Conservation (phyloP, 2,888 invertebrate species). For the Trissonchulus latispiculum region DNA sequence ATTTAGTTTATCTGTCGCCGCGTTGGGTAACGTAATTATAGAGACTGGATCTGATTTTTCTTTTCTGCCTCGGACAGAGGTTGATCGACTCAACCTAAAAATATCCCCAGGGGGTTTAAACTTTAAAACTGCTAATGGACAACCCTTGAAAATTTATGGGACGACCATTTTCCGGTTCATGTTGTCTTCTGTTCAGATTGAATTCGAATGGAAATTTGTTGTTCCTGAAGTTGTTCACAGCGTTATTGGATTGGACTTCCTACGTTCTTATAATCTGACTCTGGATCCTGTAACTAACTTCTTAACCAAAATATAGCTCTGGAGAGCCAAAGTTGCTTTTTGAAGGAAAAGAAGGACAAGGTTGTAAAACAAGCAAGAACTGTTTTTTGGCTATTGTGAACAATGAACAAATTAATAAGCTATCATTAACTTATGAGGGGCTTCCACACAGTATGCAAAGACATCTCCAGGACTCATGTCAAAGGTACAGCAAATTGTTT, state of each 20-base stretch:
- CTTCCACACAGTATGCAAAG: no score
- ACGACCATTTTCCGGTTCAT: not conserved
- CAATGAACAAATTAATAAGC: no score
- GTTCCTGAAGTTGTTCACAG: not conserved
- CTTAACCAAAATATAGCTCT: no score
- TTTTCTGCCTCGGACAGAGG: not conserved
- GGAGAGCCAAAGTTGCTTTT: no score
- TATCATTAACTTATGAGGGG: no score
- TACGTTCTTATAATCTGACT: not conserved
- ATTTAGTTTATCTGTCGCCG: not conserved
- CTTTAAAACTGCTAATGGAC: not conserved
- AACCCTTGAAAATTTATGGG: not conserved
- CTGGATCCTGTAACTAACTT: not conserved
- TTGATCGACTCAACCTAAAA: not conserved
- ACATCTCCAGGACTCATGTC: no score
- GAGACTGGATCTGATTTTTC: not conserved
- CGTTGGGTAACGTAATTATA: not conserved
- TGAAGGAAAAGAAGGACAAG: no score
- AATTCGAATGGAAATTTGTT: not conserved
- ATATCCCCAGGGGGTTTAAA: not conserved
- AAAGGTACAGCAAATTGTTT: constrained; percentile 14
- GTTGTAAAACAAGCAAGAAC: no score
- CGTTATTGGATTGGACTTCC: not conserved
- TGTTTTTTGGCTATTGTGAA: no score
- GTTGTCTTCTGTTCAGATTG: not conserved